Conservation (phyloP, 2,888 invertebrate species). For the Abscondita cerata region DNA sequence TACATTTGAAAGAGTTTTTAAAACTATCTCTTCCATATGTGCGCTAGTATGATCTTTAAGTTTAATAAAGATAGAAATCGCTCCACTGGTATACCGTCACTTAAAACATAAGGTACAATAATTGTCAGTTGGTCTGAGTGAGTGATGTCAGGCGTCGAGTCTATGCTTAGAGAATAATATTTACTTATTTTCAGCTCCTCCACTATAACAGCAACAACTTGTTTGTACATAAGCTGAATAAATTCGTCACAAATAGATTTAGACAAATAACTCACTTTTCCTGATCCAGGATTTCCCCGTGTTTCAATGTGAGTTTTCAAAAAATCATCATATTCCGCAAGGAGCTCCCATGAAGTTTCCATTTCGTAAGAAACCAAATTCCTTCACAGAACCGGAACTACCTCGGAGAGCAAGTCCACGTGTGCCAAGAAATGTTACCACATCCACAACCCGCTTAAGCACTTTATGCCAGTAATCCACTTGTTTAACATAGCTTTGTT, state of each 20-base stretch:
- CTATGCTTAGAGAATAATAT: not conserved
- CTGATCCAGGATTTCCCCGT: not conserved
- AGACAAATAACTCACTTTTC: not conserved
- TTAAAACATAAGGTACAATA: not conserved
- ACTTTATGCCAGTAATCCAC: constrained; percentile 37
- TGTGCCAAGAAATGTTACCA: constrained; percentile 36
- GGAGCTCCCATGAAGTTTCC: constrained; percentile 39
- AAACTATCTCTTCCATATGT: not conserved
- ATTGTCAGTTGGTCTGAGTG: not conserved
- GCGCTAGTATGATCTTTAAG: not conserved
- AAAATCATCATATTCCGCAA: constrained; percentile 37
- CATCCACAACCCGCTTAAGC: constrained; percentile 35
- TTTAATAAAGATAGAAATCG: not conserved
- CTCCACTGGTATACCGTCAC: not conserved
- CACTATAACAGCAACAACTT: not conserved
- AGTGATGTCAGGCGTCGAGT: not conserved
- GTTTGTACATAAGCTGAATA: not conserved
- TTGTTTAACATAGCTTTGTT: not conserved
- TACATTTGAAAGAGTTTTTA: not conserved
- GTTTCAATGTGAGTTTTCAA: constrained; percentile 2
- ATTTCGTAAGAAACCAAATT: constrained; percentile 36
- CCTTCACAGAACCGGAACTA: no score
- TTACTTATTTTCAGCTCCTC: not conserved
- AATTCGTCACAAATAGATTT: not conserved
- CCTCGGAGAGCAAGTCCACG: constrained; percentile 36